phyloP scores from a whole-genome alignment of 2,888 invertebrate species.

The Siphlonurus alternatus region DNA sequence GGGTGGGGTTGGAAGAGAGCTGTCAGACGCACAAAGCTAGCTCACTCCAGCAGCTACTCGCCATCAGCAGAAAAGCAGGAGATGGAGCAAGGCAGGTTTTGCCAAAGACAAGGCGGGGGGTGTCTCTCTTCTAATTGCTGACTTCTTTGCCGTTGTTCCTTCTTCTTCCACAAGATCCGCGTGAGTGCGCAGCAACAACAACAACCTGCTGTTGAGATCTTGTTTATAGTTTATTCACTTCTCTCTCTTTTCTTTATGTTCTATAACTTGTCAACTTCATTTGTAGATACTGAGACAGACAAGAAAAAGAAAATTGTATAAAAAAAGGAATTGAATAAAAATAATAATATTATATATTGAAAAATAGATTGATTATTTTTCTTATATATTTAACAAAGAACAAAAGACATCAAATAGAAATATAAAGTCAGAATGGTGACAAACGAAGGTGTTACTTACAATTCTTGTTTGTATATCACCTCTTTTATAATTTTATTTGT shows the following conservation, averaged over 20 bases:
- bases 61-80: background rate
- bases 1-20: background rate
- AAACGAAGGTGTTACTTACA: too few relatives aligned
- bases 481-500: too few relatives aligned
- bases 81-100: background rate
- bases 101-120: background rate
- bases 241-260: background rate
- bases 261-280: background rate
- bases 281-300: too few relatives aligned
- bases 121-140: background rate
- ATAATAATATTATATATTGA: too few relatives aligned
- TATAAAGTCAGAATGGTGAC: too few relatives aligned
- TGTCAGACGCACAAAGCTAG: constrained; percentile 1
- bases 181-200: background rate
- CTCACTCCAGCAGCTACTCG: background rate
- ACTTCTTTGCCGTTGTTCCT: background rate
- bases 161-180: background rate
- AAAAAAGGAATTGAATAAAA: too few relatives aligned
- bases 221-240: background rate
- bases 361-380: too few relatives aligned
- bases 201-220: background rate
- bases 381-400: too few relatives aligned
- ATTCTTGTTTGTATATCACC: too few relatives aligned
- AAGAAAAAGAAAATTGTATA: too few relatives aligned
- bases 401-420: too few relatives aligned